Evolutionary conservation across 2,113 vertebrate species (phyloP), one percentile per base, ranked within the genome.

Genomic region (Centropus unirufus): DNA sequence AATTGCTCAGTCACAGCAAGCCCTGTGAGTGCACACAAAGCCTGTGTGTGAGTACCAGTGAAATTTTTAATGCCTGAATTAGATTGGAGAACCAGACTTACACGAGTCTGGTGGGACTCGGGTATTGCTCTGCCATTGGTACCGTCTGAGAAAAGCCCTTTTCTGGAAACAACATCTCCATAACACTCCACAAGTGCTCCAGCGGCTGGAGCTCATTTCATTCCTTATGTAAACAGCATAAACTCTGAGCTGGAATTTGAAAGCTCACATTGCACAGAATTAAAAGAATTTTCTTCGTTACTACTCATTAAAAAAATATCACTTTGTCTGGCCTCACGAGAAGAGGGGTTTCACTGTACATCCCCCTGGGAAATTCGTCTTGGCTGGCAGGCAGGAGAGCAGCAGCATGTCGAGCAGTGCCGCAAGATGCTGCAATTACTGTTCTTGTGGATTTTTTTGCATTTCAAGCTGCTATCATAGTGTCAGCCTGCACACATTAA

Each of bases 291-390:
- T 87, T 72, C 79, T 88, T 73, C 7, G 20, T 94, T 88, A 64
- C 75, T 72, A 34, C 51, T 75, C 0, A 0, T 69, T 58, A 95
- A 76, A 20, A n/a, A 90, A 90, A 64, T 75, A 62, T 86, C 88
- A 73, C 88, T 95, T 77, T 64, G 27, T 57, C 68, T 89, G 90
- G 73, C 86, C 89, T 66, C 66, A 30, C 0, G 54, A 93, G 88
- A 75, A 88, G 85, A 74, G 49, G 49, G 44, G 27, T 89, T 96
- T 90, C 4, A 1, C 69, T 83, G 76, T 68, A 49, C 57, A 29
- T 52, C 83, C 88, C 93, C 94, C 83, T 64, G 92, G 92, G 93
- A 96, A 96, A 94, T 87, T 93, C 92, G 73, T 68, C 77, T 83
- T 94, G 92, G 88, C 88, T 96, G 88, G 90, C 67, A 78, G 52